A percentile compares a stretch with the other conserved stretches of the same genome.
Conservation (phyloP, 2,113 vertebrate species). For the Jacana jacana region DNA sequence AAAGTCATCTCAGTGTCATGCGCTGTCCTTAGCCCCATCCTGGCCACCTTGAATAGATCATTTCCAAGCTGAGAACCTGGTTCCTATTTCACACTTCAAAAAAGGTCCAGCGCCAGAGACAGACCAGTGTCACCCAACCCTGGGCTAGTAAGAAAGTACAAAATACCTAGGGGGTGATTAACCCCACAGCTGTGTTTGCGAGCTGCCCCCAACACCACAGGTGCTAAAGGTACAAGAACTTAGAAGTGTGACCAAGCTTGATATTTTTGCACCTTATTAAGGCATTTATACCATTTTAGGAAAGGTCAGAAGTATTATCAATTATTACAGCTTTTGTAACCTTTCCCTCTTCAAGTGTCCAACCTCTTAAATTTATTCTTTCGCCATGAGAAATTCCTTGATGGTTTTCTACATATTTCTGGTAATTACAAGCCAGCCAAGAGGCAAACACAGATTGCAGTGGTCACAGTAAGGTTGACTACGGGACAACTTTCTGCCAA, state of each 20-base stretch:
- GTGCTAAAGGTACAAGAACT: not conserved
- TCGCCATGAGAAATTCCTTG: not conserved
- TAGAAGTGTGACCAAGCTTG: not conserved
- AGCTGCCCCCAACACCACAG: not conserved
- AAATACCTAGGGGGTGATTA: not conserved
- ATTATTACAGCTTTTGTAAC: not conserved
- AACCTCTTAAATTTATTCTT: not conserved
- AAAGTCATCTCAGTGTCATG: not conserved
- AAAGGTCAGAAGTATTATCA: not conserved
- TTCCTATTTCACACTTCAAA: not conserved
- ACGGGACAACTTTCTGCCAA: not conserved
- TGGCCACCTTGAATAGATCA: not conserved
- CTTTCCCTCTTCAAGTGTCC: not conserved
- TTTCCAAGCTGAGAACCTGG: not conserved
- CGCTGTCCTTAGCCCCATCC: not conserved
- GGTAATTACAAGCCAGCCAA: not conserved
- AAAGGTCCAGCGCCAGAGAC: not conserved
- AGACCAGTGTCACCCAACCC: not conserved
- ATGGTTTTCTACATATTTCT: not conserved
- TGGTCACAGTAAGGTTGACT: not conserved
- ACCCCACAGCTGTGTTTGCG: not conserved
- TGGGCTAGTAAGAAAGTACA: not conserved
- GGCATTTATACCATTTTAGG: not conserved
- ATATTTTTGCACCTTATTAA: not conserved
- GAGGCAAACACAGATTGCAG: not conserved